phyloP scores from a whole-genome alignment of 2,113 vertebrate genomes.

The Cyphomyrus discorhynchus region DNA sequence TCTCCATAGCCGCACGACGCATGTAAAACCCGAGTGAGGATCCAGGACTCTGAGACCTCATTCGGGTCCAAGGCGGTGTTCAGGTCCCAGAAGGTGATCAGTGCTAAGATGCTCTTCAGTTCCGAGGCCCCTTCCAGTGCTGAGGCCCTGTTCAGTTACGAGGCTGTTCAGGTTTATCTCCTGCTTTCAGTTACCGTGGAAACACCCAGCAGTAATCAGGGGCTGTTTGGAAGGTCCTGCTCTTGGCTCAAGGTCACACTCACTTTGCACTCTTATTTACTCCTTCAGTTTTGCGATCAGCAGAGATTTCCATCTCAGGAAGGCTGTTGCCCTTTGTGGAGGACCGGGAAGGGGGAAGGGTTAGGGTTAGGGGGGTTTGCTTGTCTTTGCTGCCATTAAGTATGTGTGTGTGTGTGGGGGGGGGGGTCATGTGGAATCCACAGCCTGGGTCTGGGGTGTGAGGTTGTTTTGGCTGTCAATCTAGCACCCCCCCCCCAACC shows the following conservation, averaged over 20 bases:
- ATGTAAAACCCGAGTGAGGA: background rate
- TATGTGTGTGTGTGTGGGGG: background rate
- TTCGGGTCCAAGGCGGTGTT: background rate
- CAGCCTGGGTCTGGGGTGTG: background rate
- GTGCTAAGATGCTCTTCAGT: background rate
- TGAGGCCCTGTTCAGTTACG: background rate
- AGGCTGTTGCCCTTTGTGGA: background rate
- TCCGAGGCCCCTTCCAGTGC: background rate
- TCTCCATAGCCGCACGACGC: background rate
- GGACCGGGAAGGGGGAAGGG: background rate
- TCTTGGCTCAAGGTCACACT: background rate
- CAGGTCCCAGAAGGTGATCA: background rate
- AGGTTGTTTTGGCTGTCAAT: background rate
- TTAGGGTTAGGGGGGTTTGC: background rate
- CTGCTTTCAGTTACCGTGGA: background rate
- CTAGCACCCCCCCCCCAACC: background rate
- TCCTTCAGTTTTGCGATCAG: background rate
- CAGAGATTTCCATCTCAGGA: background rate
- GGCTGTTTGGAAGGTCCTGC: background rate
- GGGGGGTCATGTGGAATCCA: background rate
- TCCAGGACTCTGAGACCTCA: background rate
- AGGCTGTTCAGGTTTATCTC: background rate
- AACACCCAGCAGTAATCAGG: background rate
- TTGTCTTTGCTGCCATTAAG: slow-evolving; percentile 6
- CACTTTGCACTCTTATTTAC: background rate